Evolutionary conservation across 1,140 invertebrate species (phyloP), one percentile per base, ranked within the genome.

Genomic region (Luehdorfia chinensis): DNA sequence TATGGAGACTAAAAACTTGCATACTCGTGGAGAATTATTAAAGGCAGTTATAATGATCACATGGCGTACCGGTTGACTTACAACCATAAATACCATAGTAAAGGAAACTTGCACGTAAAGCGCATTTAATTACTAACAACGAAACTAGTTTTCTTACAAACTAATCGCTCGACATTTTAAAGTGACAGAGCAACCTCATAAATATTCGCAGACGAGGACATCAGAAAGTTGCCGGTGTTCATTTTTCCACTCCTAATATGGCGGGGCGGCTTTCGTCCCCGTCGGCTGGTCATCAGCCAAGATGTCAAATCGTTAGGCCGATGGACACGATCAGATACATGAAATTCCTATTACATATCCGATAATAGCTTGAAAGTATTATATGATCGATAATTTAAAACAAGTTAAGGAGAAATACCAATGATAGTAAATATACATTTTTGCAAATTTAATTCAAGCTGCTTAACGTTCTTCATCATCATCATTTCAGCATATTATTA

Each of bases 171-270:
- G 18, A 16, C 21, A 21, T 37, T 37, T 37, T 16, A 37, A 21
- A 37, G 6, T 18, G 18, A 37, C 34, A 23, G 15, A 12, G 11
- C 34, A 21, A 21, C 9, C 18, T 37, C 34, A 37, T 37, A 37
- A 33, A 46, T 46, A 52, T 19, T 43, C 44, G 31, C 21, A 11
- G 54, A 72, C 53, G 58, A 66, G 62, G 60, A 55, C 46, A 66
- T 41, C 69, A 69, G 67, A 73, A 73, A 73, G 65, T 64, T 15
- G 56, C 11, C 31, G 46, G 34, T 30, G 15, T 27, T 18, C 18
- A 37, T 37, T 37, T 16, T 43, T 34, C 5, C 47, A 23, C 18
- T 16, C 66, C 64, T 30, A 61, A 63, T 65, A 71, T 25, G 63
- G 65, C 6, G 31, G 14, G 16, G 50, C 59, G 33, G 64, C 65